Base-by-base conservation (phyloP, 2,113 vertebrate species). In the Symphodus melops region DNA sequence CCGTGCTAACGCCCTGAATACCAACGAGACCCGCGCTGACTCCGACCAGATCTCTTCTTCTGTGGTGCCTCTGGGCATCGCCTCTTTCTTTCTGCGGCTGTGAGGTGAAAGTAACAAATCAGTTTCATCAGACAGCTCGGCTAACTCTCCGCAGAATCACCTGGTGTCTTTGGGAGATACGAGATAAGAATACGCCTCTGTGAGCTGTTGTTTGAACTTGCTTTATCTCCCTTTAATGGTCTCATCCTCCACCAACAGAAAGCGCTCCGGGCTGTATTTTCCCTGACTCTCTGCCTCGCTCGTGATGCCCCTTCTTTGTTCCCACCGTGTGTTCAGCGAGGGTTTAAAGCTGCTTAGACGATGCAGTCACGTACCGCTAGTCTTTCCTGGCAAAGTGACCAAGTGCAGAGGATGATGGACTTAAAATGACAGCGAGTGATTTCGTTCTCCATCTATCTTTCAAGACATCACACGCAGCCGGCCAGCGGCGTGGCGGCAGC, bases 391-490 rank as follows among this genome's bases (percentile, higher is more conserved):
- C 86, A 83, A 65, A 81, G 77, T 83, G 82, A 77, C 82, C 81
- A 33, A 82, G 65, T 21, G 80, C 72, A 79, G 81, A 77, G 67
- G 81, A 87, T 87, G 82, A 91, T 88, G 48, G 75, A 92, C 84
- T 63, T 74, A 56, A 78, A 90, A 86, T 77, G 88, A 81, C n/a
- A 69, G 72, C 56, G 0, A 65, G 77, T 63, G 76, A 58, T 88
- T 89, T 80, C 55, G 44, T 69, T 84, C 66, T 77, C 75, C 75
- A 91, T 92, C 88, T 79, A 63, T 89, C 90, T 83, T 86, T 65
- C 48, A 39, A 65, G 69, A 69, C 77, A 71, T 79, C 46, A 11
- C 60, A 23, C 5, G 20, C 56, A 20, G 78, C 62, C 62, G 39
- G 75, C 81, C 79, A 71, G 66, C 82, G 79, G 66, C 16, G 49